Conservation (phyloP, 2,888 invertebrate species). For the Harmothoe impar region DNA sequence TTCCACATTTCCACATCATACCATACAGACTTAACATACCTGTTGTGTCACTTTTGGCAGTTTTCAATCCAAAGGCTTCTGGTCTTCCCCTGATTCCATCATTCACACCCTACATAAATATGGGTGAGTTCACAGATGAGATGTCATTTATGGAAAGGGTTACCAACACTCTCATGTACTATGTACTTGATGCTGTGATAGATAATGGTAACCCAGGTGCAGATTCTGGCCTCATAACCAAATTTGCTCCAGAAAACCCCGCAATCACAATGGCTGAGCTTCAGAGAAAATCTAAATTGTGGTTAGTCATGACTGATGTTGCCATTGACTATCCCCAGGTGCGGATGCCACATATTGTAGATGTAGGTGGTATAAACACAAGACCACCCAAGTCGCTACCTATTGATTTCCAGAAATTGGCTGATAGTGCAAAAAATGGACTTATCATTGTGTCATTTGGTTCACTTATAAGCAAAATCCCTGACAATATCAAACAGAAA, state of each 20-base stretch:
- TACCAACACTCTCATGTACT: background rate
- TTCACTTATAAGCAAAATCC: background rate
- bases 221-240: background rate
- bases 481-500: background rate
- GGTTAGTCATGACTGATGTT: constrained; percentile 22
- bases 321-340: constrained; percentile 36
- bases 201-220: too few relatives aligned
- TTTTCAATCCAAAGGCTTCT: background rate
- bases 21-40: constrained; percentile 1
- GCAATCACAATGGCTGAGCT: background rate
- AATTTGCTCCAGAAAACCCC: background rate
- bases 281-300: constrained; percentile 10
- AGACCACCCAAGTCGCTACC: background rate
- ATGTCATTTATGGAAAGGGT: constrained; percentile 9
- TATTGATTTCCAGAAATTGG: background rate
- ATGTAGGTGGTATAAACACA: background rate
- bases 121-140: constrained; percentile 18
- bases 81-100: background rate
- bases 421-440: background rate
- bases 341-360: constrained; percentile 18
- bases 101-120: constrained; percentile 41
- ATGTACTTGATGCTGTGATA: background rate
- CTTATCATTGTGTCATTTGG: constrained; percentile 33
- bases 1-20: background rate
- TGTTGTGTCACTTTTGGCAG: background rate